These are phyloP conservation scores for Osedax frankpressi DNA, from an alignment of 2,888 invertebrate species.

Conservation along the genomic window DNA sequence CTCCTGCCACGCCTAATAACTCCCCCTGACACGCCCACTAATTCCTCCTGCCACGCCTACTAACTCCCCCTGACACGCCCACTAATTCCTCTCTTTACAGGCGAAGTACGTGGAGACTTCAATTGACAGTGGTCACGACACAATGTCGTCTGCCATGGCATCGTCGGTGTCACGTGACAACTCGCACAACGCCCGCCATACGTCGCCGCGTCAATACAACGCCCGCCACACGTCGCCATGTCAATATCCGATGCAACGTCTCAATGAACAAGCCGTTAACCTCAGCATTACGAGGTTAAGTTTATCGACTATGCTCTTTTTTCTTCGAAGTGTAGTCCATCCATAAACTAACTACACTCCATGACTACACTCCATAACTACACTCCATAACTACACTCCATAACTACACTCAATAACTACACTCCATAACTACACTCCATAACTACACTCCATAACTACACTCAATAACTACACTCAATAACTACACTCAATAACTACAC, in stretches of 20 bases:
- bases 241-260: background rate
- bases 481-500: too few relatives aligned
- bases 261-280: background rate
- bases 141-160: constrained; percentile 31
- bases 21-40: background rate
- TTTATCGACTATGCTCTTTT: too few relatives aligned
- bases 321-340: too few relatives aligned
- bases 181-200: background rate
- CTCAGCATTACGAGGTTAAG: background rate
- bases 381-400: too few relatives aligned
- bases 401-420: too few relatives aligned
- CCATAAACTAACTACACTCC: too few relatives aligned
- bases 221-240: background rate
- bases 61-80: background rate
- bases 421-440: too few relatives aligned
- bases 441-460: too few relatives aligned
- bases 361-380: too few relatives aligned
- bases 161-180: background rate
- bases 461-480: too few relatives aligned
- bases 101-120: constrained; percentile 31
- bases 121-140: constrained; percentile 42
- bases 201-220: background rate
- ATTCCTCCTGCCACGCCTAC: background rate
- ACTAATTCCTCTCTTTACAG: background rate
- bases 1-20: background rate